phyloP scores from a whole-genome alignment of 30 jellyfish, hydroid and myxozoan genomes.

The Sanderia malayensis region DNA sequence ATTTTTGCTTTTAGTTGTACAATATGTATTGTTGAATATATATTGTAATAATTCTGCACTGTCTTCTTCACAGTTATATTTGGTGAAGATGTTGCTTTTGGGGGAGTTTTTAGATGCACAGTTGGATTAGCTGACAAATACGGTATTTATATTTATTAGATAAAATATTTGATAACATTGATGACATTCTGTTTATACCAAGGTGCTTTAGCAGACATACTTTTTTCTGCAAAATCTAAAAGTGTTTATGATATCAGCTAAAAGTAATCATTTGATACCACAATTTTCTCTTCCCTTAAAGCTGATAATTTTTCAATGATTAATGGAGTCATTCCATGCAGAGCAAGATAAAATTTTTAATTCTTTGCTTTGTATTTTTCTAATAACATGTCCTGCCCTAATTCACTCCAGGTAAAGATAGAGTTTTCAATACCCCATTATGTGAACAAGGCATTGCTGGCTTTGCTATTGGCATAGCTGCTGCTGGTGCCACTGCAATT shows the following conservation, averaged over 20 bases:
- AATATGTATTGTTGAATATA: no score
- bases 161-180: neutral
- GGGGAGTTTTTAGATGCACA: constrained; percentile 97
- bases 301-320: no score
- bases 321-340: no score
- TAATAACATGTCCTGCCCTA: no score
- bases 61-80: constrained; percentile 59
- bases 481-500: constrained; percentile 97
- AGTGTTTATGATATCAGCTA: no score
- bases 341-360: no score
- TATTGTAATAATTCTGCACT: neutral
- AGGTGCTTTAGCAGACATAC: no score
- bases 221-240: no score
- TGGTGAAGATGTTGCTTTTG: constrained; percentile 98
- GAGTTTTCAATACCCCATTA: constrained; percentile 96
- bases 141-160: constrained; percentile 38
- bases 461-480: constrained; percentile 97
- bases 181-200: no score
- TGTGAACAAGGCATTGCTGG: constrained; percentile 99
- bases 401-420: constrained; percentile 68
- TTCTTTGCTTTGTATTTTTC: no score
- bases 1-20: neutral
- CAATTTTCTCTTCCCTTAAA: no score
- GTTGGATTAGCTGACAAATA: constrained; percentile 91
- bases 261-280: no score